Evolutionary conservation across 2,888 invertebrate genomes (phyloP).

Genomic region (Biston betularia): DNA sequence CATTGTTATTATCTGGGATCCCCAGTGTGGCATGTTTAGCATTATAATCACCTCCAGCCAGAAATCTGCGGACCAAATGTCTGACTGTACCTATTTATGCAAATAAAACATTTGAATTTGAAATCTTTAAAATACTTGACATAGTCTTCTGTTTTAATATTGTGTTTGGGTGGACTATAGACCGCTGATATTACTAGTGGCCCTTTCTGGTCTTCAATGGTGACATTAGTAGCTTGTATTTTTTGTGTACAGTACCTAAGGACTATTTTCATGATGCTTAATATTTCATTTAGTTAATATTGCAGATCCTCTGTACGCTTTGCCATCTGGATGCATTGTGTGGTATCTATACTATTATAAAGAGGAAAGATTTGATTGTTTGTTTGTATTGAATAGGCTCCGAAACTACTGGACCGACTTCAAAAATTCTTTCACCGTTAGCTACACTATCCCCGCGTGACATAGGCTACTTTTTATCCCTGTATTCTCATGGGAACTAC

Average conservation of each 20-base stretch:
- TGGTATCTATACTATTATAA: no score
- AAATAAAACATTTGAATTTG: no score
- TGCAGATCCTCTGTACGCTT: not conserved
- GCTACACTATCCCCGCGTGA: no score
- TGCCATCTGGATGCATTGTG: not conserved
- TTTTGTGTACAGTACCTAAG: not conserved
- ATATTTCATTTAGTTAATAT: not conserved
- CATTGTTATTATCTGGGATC: not conserved
- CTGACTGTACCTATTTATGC: no score
- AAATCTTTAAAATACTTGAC: not conserved
- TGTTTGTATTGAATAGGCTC: no score
- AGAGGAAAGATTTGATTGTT: no score
- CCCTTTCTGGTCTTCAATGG: not conserved
- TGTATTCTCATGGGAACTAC: no score
- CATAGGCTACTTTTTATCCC: no score
- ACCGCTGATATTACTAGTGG: not conserved
- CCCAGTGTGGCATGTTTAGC: not conserved
- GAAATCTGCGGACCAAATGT: not conserved
- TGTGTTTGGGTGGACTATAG: not conserved
- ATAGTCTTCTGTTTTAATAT: not conserved
- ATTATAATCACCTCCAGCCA: not conserved
- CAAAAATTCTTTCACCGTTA: no score
- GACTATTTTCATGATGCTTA: not conserved
- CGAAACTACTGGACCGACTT: no score
- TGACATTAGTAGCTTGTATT: not conserved